phyloP scores from a whole-genome alignment of 2,888 invertebrate genomes.

The Cosmia trapezina region DNA sequence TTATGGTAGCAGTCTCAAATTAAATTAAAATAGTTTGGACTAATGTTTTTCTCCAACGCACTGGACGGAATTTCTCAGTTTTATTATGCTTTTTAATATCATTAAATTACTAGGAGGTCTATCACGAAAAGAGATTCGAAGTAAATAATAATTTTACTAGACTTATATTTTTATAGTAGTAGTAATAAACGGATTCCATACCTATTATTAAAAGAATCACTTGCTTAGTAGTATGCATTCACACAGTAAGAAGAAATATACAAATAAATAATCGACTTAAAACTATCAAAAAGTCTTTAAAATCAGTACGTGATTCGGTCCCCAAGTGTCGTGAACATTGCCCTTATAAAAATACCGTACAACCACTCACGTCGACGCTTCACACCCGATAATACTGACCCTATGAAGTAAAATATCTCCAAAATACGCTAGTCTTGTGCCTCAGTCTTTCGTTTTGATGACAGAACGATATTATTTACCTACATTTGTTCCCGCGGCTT shows the following conservation, averaged over 20 bases:
- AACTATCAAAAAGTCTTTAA: slow-evolving; percentile 40
- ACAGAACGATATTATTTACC: slow-evolving; percentile 50
- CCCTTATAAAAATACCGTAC: slow-evolving; percentile 28
- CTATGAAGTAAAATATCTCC: slow-evolving; percentile 57
- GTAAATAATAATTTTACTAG: neutral
- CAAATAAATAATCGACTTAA: slow-evolving; percentile 36
- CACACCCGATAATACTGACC: slow-evolving; percentile 54
- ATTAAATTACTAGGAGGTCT: neutral
- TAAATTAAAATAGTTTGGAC: slow-evolving; percentile 12
- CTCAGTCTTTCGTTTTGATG: slow-evolving; percentile 70
- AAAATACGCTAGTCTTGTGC: slow-evolving; percentile 71
- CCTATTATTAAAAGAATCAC: neutral
- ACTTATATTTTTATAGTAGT: too few relatives aligned
- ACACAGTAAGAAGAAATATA: slow-evolving; percentile 4
- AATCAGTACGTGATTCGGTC: slow-evolving; percentile 40
- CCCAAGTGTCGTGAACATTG: slow-evolving; percentile 35
- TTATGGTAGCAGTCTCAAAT: slow-evolving; percentile 35
- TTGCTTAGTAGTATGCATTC: neutral
- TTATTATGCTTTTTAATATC: slow-evolving; percentile 10
- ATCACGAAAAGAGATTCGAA: slow-evolving; percentile 10
- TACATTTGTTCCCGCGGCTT: slow-evolving; percentile 38
- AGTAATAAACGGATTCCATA: neutral
- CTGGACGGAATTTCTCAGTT: slow-evolving; percentile 60
- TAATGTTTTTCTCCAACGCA: slow-evolving; percentile 27
- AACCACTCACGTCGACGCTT: slow-evolving; percentile 14